phyloP scores from a whole-genome alignment of 2,888 invertebrate genomes.

The Macrostomum cliftonense region DNA sequence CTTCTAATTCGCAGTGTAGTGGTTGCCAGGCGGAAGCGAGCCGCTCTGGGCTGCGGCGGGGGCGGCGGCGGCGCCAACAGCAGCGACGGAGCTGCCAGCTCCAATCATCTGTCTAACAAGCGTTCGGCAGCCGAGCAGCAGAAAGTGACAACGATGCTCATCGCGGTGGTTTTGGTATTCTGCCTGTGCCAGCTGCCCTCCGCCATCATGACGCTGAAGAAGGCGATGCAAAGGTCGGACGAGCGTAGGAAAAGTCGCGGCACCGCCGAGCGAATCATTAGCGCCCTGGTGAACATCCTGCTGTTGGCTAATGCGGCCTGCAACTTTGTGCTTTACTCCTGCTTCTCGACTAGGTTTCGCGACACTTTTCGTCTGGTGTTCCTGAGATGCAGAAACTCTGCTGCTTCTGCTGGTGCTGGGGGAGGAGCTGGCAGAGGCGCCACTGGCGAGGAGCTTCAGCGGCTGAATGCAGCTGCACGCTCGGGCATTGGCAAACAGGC shows the following conservation, averaged over 20 bases:
- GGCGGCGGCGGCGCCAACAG: no score
- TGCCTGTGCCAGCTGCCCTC: slow-evolving; percentile 55
- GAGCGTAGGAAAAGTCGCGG: not conserved
- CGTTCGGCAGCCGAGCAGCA: slow-evolving; percentile 24
- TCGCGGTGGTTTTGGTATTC: slow-evolving; percentile 56
- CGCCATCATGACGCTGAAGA: slow-evolving; percentile 35
- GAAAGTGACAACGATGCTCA: slow-evolving; percentile 55
- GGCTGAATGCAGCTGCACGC: no score
- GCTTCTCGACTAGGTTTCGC: slow-evolving; percentile 55
- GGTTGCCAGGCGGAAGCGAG: slow-evolving; percentile 19
- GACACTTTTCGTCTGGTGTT: slow-evolving; percentile 39
- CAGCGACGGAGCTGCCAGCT: no score
- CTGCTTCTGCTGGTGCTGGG: no score
- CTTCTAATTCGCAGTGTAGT: slow-evolving; percentile 47
- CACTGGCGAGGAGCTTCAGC: no score
- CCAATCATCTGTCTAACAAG: slow-evolving; percentile 13
- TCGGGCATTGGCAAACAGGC: no score
- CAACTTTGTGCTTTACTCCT: slow-evolving; percentile 59
- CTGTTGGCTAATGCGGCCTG: slow-evolving; percentile 53
- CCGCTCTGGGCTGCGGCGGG: no score
- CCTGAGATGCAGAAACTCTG: not conserved
- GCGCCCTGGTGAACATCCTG: slow-evolving; percentile 54
- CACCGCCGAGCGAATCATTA: slow-evolving; percentile 35
- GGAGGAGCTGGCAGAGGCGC: no score
- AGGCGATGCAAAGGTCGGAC: not conserved